phyloP scores from a whole-genome alignment of 2,113 vertebrate genomes.

The Ceyx margarethae region DNA sequence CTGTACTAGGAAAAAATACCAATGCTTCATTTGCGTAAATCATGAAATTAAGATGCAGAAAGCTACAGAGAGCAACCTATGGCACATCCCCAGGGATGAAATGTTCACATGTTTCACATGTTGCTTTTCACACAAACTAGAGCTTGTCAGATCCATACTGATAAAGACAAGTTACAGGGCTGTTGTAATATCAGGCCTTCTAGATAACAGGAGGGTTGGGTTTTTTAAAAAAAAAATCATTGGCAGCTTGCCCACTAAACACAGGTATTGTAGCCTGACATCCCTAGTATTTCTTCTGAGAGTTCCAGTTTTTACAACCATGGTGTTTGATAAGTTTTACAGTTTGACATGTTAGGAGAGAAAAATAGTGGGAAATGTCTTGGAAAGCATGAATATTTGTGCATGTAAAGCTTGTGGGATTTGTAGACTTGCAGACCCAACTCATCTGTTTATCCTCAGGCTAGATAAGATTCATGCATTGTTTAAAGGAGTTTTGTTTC shows the following conservation, averaged over 20 bases:
- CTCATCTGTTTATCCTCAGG: slow-evolving; percentile 72
- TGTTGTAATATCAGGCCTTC: slow-evolving; percentile 8
- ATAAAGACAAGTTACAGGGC: slow-evolving; percentile 18
- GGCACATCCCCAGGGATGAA: not conserved
- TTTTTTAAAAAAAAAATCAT: slow-evolving; percentile 7
- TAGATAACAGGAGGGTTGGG: not conserved
- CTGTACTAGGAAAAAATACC: slow-evolving; percentile 54
- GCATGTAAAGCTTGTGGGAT: slow-evolving; percentile 61
- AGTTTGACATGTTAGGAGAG: slow-evolving; percentile 55
- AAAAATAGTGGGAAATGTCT: slow-evolving; percentile 36
- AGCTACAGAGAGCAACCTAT: not conserved
- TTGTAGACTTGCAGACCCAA: slow-evolving; percentile 65
- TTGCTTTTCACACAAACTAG: not conserved
- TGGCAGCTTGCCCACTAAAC: slow-evolving; percentile 44
- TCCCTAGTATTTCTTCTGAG: slow-evolving; percentile 41
- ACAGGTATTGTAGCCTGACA: slow-evolving; percentile 34
- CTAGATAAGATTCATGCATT: slow-evolving; percentile 63
- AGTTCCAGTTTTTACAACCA: slow-evolving; percentile 13
- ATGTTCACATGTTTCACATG: slow-evolving; percentile 18
- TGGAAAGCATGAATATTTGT: slow-evolving; percentile 39
- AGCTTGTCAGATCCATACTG: slow-evolving; percentile 47
- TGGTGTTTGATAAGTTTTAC: slow-evolving; percentile 50
- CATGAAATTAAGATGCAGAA: slow-evolving; percentile 64
- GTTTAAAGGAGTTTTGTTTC: slow-evolving; percentile 64
- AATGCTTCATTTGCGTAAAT: slow-evolving; percentile 70